These are phyloP conservation scores for Sweltsa coloradensis DNA, from an alignment of 1,140 invertebrate species.

Conservation along the genomic window DNA sequence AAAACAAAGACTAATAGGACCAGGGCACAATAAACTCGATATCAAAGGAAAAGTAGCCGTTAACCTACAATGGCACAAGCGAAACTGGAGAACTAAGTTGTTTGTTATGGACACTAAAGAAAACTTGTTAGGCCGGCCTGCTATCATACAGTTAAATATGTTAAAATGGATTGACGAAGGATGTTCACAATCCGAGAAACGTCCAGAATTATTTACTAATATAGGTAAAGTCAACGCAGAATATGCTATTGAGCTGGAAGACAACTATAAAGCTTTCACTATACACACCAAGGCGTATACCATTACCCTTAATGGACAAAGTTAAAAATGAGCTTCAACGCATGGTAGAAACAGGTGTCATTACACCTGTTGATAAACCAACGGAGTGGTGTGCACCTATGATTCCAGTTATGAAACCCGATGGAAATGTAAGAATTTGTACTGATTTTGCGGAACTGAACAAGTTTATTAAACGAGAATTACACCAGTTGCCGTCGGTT, in stretches of 20 bases:
- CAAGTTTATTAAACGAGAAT: constrained; percentile 19
- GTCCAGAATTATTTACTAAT: constrained; percentile 1
- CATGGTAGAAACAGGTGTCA: constrained; percentile 19
- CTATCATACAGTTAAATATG: no score
- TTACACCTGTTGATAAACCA: constrained; percentile 22
- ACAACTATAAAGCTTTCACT: constrained; percentile 1
- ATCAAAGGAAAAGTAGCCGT: no score
- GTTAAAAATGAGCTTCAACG: constrained; percentile 19
- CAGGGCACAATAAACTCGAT: no score
- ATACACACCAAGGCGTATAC: constrained; percentile 19
- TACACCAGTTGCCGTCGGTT: constrained; percentile 7
- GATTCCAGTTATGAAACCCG: constrained; percentile 27
- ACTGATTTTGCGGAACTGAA: constrained; percentile 28
- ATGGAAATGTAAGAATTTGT: constrained; percentile 26
- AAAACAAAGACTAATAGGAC: no score
- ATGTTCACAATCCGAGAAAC: no score
- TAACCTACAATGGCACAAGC: no score
- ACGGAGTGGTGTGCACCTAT: constrained; percentile 30
- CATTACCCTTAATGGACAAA: constrained; percentile 21
- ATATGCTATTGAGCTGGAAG: constrained; percentile 6
- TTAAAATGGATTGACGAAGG: no score
- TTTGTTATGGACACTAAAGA: no score
- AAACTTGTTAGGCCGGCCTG: no score
- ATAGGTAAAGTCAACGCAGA: constrained; percentile 1
- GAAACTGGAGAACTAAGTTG: no score